These are phyloP conservation scores for Artibeus lituratus DNA, from an alignment of 2,797 vertebrate genomes.

Conservation along the genomic window DNA sequence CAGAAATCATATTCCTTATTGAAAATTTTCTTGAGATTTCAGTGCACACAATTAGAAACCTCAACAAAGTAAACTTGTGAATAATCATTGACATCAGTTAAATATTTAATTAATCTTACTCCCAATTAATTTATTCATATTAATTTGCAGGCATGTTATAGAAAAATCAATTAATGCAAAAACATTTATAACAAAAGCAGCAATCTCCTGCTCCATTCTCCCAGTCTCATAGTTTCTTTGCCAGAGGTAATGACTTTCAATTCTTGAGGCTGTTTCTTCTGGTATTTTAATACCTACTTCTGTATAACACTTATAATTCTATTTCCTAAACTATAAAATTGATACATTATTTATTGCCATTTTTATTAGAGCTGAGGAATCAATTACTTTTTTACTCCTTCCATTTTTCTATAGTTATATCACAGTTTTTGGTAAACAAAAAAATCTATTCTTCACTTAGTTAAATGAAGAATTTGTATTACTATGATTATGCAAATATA, in stretches of 20 bases:
- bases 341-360: background rate
- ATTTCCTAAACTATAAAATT: background rate
- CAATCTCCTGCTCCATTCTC: background rate
- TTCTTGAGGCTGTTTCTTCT: background rate
- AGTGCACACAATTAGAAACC: background rate
- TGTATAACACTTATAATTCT: background rate
- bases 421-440: background rate
- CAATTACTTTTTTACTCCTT: background rate
- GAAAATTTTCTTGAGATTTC: conserved; percentile 14
- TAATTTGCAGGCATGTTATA: background rate
- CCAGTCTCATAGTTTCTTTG: background rate
- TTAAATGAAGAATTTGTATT: background rate
- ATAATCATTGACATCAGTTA: background rate
- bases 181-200: background rate
- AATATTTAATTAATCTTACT: background rate
- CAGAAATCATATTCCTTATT: background rate
- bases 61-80: background rate
- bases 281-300: background rate
- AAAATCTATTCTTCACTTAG: background rate
- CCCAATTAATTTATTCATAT: conserved; percentile 8
- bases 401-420: background rate
- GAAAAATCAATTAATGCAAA: background rate
- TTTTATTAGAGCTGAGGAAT: background rate
- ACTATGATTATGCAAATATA: background rate
- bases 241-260: background rate